Evolutionary conservation across 2,888 invertebrate species (phyloP).

Genomic region (Nematopogon swammerdamellus): DNA sequence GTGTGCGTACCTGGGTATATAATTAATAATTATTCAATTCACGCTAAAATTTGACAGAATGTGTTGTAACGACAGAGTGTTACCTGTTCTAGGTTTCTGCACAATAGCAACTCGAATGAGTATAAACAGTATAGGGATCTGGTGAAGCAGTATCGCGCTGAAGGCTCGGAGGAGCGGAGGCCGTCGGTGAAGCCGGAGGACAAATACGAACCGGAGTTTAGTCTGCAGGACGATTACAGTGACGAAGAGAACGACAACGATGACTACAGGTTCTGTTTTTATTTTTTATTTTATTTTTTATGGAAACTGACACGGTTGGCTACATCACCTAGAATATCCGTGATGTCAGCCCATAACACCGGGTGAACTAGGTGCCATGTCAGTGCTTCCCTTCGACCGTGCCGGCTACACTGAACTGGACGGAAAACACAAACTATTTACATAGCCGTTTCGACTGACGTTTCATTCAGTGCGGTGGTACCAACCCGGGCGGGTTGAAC

Average conservation of each 20-base stretch:
- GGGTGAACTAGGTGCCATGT: too few relatives aligned
- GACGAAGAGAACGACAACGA: constrained; percentile 28
- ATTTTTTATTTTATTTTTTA: too few relatives aligned
- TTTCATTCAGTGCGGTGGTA: too few relatives aligned
- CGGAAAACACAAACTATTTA: too few relatives aligned
- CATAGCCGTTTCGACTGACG: too few relatives aligned
- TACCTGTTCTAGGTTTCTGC: constrained; percentile 39
- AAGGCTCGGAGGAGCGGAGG: constrained; percentile 23
- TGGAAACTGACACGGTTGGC: too few relatives aligned
- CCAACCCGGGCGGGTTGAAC: too few relatives aligned
- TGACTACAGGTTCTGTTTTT: constrained; percentile 17
- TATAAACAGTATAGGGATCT: constrained; percentile 46
- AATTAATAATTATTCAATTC: background rate
- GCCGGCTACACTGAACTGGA: too few relatives aligned
- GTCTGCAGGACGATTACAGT: constrained; percentile 48
- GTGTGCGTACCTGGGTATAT: background rate
- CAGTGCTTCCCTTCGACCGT: too few relatives aligned
- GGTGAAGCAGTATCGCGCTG: constrained; percentile 26
- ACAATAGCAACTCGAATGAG: constrained; percentile 39
- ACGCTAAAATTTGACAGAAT: background rate
- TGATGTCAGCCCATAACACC: too few relatives aligned
- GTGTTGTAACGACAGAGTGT: background rate
- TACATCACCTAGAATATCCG: too few relatives aligned
- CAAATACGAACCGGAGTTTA: constrained; percentile 51
- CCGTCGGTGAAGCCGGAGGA: constrained; percentile 44